phyloP scores from a whole-genome alignment of 2,888 invertebrate species.

The Eurytoma californica region DNA sequence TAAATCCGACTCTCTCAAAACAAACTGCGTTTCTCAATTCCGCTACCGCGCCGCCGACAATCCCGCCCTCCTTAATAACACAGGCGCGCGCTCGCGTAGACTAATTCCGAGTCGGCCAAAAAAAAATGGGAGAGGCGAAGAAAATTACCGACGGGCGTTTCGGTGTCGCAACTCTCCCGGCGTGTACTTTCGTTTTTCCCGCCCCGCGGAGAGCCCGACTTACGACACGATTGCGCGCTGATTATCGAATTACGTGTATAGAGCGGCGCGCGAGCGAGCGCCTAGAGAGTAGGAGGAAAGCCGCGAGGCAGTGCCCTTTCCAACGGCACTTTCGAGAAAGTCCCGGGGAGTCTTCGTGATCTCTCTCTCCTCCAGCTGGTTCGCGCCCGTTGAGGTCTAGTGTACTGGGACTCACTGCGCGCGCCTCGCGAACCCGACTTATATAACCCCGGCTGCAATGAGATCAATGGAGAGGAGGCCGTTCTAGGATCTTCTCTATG shows the following conservation, averaged over 20 bases:
- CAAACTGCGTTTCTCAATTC: not conserved
- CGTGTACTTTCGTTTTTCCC: slow-evolving; percentile 53
- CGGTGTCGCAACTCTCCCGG: slow-evolving; percentile 3
- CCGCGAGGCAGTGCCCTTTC: slow-evolving; percentile 15
- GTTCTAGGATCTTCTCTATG: not conserved
- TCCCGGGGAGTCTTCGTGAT: not conserved
- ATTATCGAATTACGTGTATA: slow-evolving; percentile 59
- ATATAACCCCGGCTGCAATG: not conserved
- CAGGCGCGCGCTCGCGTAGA: no score
- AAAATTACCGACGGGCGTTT: not conserved
- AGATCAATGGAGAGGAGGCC: not conserved
- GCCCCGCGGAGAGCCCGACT: slow-evolving; percentile 33
- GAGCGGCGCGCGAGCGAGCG: not conserved
- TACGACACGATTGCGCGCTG: slow-evolving; percentile 59
- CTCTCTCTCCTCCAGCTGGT: not conserved
- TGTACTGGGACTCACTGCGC: slow-evolving; percentile 29
- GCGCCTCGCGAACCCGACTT: not conserved
- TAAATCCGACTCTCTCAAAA: not conserved
- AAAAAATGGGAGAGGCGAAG: not conserved
- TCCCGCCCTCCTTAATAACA: no score
- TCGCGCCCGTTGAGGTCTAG: slow-evolving; percentile 24
- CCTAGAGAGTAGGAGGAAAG: not conserved
- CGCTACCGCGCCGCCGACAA: not conserved
- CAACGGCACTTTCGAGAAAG: slow-evolving; percentile 16
- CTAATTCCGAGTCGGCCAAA: not conserved